phyloP scores from a whole-genome alignment of 2,113 vertebrate genomes.

The Lophius piscatorius region DNA sequence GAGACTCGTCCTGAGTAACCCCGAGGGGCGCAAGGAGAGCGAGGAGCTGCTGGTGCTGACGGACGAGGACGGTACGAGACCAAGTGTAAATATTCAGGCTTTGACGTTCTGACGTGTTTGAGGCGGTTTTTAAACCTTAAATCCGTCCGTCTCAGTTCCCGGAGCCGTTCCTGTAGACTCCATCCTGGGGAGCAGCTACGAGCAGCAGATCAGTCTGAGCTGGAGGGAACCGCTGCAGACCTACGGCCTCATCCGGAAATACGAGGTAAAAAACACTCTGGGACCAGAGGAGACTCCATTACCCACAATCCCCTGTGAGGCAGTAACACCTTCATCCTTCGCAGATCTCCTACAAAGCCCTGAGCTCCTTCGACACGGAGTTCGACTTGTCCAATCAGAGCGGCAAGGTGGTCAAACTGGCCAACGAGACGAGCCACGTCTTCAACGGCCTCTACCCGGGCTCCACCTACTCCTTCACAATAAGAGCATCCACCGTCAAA shows the following conservation, averaged over 20 bases:
- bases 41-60: constrained; percentile 90
- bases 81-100: not conserved
- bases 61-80: constrained; percentile 89
- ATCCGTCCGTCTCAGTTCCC: constrained; percentile 79
- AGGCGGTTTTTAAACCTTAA: not conserved
- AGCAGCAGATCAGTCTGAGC: constrained; percentile 94
- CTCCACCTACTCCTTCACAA: constrained; percentile 96
- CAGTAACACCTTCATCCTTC: not conserved
- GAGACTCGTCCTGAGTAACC: constrained; percentile 90
- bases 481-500: constrained; percentile 94
- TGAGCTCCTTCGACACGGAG: constrained; percentile 97
- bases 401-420: constrained; percentile 90
- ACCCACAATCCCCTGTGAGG: constrained; percentile 10
- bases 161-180: constrained; percentile 91
- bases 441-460: constrained; percentile 92
- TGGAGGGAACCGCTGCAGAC: constrained; percentile 93
- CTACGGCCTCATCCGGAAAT: constrained; percentile 92
- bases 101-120: not conserved
- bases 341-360: constrained; percentile 96
- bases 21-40: constrained; percentile 91
- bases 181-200: constrained; percentile 91
- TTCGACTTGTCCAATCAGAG: constrained; percentile 97
- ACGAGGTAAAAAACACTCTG: constrained; percentile 95
- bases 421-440: constrained; percentile 93
- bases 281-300: not conserved